Evolutionary conservation across 92 coral and sea anemone species (phyloP).

Genomic region (Palythoa grandiflora): DNA sequence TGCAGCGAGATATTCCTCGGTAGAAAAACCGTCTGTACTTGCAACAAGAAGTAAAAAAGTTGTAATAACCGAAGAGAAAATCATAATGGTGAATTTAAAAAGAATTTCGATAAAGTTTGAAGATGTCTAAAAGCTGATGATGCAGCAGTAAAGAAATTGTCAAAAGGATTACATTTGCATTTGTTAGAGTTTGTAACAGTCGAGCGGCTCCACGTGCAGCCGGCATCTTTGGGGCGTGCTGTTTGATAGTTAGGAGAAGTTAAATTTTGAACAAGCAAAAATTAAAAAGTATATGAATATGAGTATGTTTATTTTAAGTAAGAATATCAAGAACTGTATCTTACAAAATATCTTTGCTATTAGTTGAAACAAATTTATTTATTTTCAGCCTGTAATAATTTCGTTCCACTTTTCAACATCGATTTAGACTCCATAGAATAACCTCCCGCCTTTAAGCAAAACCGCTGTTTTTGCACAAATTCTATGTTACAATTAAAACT

Average conservation of each 20-base stretch:
- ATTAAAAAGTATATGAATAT: background rate
- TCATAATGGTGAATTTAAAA: background rate
- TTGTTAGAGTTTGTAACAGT: slow-evolving; percentile 25
- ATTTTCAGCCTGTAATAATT: background rate
- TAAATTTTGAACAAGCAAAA: background rate
- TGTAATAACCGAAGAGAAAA: background rate
- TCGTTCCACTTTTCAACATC: no score
- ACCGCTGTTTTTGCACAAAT: no score
- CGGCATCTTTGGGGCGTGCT: background rate
- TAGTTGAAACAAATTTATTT: no score
- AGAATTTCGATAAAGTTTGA: background rate
- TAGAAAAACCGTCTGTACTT: background rate
- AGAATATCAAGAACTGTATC: background rate
- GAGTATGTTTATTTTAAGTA: background rate
- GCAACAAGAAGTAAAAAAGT: background rate
- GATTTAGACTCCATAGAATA: background rate
- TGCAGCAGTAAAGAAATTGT: background rate
- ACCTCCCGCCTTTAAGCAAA: no score
- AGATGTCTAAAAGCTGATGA: slow-evolving; percentile 1
- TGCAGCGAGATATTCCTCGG: background rate
- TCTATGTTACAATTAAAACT: no score
- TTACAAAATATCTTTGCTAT: no score
- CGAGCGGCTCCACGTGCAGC: slow-evolving; percentile 30
- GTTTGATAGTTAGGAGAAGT: slow-evolving; percentile 5
- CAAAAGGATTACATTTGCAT: slow-evolving; percentile 7